Evolutionary conservation across 2,113 vertebrate species (phyloP).

Genomic region (Falcunculus frontatus): DNA sequence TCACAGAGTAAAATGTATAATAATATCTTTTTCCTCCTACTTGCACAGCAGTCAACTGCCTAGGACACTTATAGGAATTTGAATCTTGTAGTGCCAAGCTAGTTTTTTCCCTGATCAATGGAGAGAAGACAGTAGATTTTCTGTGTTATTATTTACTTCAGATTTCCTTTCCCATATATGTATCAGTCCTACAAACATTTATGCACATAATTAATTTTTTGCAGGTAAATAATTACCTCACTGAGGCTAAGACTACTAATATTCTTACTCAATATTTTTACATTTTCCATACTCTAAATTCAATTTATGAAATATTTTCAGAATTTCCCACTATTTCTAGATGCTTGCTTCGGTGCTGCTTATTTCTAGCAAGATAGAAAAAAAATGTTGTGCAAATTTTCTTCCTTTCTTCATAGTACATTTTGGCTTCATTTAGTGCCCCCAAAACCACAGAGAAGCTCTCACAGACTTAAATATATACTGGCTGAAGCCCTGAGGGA

Average conservation of each 20-base stretch:
- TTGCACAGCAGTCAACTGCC: not conserved
- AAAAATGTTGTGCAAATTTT: not conserved
- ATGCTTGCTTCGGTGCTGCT: not conserved
- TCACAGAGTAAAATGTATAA: not conserved
- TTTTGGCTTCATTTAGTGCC: not conserved
- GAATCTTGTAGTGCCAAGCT: not conserved
- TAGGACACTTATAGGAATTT: not conserved
- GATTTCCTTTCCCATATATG: not conserved
- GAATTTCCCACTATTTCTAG: not conserved
- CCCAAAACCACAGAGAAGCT: not conserved
- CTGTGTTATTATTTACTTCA: not conserved
- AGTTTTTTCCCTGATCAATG: not conserved
- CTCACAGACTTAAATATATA: not conserved
- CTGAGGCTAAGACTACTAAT: not conserved
- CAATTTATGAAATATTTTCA: not conserved
- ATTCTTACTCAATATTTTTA: not conserved
- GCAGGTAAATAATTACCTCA: not conserved
- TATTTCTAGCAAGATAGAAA: not conserved
- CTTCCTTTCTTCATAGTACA: not conserved
- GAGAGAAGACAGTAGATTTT: not conserved
- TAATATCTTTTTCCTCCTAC: not conserved
- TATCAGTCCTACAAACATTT: not conserved
- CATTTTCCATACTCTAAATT: not conserved
- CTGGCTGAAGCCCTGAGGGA: not conserved
- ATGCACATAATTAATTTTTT: not conserved